These are phyloP conservation scores for Ceuthmochares aereus DNA, from an alignment of 2,113 vertebrate species.

Conservation along the genomic window DNA sequence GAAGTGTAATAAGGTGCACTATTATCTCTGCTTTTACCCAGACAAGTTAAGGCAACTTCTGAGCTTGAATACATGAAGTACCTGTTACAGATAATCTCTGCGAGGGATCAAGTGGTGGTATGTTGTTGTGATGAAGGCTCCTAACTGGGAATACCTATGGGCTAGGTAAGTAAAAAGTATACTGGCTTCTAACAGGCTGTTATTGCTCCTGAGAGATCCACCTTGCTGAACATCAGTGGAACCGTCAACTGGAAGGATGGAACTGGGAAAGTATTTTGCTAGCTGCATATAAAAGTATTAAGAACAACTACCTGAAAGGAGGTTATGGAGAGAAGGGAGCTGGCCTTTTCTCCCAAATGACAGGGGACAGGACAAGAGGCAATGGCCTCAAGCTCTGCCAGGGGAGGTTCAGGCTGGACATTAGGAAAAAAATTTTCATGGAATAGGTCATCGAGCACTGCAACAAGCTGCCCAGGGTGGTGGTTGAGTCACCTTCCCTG, in stretches of 20 bases:
- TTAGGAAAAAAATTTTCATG: no score
- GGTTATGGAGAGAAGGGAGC: no score
- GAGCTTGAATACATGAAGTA: background rate
- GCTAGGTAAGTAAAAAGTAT: background rate
- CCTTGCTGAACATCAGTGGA: background rate
- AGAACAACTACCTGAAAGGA: no score
- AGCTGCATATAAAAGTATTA: background rate
- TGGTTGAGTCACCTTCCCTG: no score
- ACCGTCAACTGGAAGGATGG: background rate
- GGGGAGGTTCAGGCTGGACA: no score
- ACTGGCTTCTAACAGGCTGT: background rate
- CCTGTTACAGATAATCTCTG: background rate
- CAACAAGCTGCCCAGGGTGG: no score
- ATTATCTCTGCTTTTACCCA: background rate
- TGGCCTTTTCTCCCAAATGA: no score
- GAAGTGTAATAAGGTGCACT: background rate
- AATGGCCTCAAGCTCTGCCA: no score
- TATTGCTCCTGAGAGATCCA: background rate
- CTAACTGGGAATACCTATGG: background rate
- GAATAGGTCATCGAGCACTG: no score
- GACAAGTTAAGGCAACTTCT: background rate
- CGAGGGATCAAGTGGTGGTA: background rate
- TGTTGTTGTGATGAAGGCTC: background rate
- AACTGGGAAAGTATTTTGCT: constrained; percentile 11
- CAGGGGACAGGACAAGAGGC: no score